These are phyloP conservation scores for Malurus splendens DNA, from an alignment of 2,797 vertebrate species.

Conservation along the genomic window DNA sequence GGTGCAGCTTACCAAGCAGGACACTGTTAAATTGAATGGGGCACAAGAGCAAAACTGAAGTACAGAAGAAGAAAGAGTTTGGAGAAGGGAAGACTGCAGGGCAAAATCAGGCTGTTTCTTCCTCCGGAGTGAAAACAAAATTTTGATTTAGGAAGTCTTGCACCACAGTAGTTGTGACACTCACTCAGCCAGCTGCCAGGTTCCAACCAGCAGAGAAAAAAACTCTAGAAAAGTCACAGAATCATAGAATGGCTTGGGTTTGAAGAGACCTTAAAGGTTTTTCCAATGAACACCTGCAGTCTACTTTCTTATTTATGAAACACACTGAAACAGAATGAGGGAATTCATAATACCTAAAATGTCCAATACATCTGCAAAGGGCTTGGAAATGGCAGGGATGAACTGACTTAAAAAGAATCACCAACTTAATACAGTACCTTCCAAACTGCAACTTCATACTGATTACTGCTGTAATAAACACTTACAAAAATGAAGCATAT, in stretches of 20 bases:
- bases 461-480: not conserved
- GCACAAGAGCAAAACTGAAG: not conserved
- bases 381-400: not conserved
- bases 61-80: not conserved
- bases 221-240: not conserved
- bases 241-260: not conserved
- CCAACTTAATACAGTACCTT: not conserved
- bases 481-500: not conserved
- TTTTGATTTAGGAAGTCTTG: not conserved
- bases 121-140: not conserved
- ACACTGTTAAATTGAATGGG: not conserved
- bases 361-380: not conserved
- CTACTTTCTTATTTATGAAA: not conserved
- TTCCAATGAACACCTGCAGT: not conserved
- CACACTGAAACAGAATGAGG: not conserved
- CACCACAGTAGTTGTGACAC: not conserved
- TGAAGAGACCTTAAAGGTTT: not conserved
- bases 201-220: not conserved
- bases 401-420: not conserved
- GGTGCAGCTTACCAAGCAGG: not conserved
- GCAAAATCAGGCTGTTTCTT: not conserved
- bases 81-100: not conserved
- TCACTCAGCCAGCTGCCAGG: not conserved
- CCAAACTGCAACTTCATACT: not conserved
- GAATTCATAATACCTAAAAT: not conserved